These are phyloP conservation scores for Petroica traversi DNA, from an alignment of 2,113 vertebrate species.

Conservation along the genomic window DNA sequence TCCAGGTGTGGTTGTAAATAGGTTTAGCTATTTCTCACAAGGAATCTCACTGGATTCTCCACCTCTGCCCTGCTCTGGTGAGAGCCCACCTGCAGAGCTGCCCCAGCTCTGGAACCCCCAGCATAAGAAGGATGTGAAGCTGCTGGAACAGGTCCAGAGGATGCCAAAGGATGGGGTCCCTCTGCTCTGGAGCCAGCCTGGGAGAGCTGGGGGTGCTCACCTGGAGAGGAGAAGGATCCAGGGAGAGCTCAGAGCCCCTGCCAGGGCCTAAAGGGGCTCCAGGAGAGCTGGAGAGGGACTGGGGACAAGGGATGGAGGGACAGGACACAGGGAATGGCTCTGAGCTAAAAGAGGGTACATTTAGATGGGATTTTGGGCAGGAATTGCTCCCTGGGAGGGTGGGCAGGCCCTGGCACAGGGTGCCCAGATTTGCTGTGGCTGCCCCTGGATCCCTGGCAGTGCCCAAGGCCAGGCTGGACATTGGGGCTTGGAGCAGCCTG, in stretches of 20 bases:
- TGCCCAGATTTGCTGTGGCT: neutral
- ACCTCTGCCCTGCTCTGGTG: neutral
- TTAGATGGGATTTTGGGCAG: accelerated
- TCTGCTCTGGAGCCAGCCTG: neutral
- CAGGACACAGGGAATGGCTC: neutral
- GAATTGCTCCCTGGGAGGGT: no score
- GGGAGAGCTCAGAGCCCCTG: neutral
- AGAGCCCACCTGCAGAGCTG: neutral
- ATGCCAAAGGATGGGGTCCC: neutral
- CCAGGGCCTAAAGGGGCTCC: neutral
- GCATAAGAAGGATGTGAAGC: neutral
- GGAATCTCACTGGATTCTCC: neutral
- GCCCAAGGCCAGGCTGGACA: neutral
- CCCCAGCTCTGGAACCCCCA: neutral
- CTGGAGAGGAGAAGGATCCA: neutral
- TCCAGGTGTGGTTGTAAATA: neutral
- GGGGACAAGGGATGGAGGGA: neutral
- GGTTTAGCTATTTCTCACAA: neutral
- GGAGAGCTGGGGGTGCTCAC: accelerated
- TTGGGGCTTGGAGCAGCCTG: neutral
- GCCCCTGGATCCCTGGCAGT: neutral
- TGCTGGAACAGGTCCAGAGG: neutral
- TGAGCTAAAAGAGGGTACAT: neutral
- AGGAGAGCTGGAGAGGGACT: neutral
- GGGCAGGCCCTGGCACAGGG: no score